Evolutionary conservation across 1,140 invertebrate genomes (phyloP).

Genomic region (Callitettix versicolor): DNA sequence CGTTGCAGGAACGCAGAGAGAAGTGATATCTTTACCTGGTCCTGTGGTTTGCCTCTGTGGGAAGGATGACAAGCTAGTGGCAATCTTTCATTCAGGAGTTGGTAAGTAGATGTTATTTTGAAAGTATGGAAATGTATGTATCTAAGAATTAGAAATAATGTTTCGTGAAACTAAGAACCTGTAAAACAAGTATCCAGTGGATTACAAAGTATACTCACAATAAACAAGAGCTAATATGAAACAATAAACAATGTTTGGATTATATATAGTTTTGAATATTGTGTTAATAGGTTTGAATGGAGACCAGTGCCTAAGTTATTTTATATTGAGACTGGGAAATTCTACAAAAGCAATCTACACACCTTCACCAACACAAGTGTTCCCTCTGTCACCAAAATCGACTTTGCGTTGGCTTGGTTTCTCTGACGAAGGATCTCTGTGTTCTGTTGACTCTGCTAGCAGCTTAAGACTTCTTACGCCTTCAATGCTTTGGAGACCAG

Average conservation of each 20-base stretch:
- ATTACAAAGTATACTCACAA: too few relatives aligned
- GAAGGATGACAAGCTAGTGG: conserved; percentile 54
- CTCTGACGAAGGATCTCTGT: conserved; percentile 65
- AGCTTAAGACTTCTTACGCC: conserved; percentile 50
- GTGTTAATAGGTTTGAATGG: conserved; percentile 13
- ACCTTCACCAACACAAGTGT: conserved; percentile 2
- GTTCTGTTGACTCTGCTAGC: conserved; percentile 53
- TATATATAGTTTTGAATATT: too few relatives aligned
- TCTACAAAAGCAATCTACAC: not conserved
- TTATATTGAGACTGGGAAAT: conserved; percentile 6
- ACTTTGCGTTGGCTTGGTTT: conserved; percentile 73
- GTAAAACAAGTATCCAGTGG: too few relatives aligned
- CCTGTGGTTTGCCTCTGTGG: conserved; percentile 57
- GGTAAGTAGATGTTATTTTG: too few relatives aligned
- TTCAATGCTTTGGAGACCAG: conserved; percentile 62
- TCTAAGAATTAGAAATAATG: not conserved
- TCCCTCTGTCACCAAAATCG: conserved; percentile 59
- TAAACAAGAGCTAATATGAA: too few relatives aligned
- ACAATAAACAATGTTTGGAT: too few relatives aligned
- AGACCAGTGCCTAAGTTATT: conserved; percentile 22
- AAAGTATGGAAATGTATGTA: too few relatives aligned
- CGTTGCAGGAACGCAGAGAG: conserved; percentile 72
- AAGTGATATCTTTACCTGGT: conserved; percentile 61
- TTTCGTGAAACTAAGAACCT: too few relatives aligned
- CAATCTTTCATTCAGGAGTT: conserved; percentile 62